Evolutionary conservation across 2,888 invertebrate genomes (phyloP).

Genomic region (Aphodius granarius): DNA sequence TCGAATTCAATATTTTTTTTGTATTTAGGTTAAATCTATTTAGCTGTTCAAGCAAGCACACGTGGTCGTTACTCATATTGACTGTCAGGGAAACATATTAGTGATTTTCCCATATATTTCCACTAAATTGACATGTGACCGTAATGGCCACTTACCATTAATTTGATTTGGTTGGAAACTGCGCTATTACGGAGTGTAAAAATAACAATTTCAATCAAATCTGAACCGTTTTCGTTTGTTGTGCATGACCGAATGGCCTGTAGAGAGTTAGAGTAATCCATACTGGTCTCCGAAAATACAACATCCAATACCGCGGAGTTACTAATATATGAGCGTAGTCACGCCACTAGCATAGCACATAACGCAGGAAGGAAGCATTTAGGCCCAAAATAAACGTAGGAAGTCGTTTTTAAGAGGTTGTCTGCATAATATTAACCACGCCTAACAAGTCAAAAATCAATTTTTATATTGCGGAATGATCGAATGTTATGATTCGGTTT

Average conservation of each 20-base stretch:
- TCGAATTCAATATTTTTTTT: too few species aligned
- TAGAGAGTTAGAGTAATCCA: background rate
- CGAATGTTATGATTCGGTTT: too few species aligned
- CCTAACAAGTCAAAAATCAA: background rate
- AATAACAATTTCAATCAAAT: background rate
- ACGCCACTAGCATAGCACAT: background rate
- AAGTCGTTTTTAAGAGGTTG: background rate
- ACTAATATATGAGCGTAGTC: background rate
- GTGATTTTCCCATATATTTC: background rate
- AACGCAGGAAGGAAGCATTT: background rate
- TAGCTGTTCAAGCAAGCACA: too few species aligned
- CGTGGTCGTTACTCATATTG: too few species aligned
- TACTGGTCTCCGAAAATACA: background rate
- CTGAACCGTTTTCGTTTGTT: background rate
- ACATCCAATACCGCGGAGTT: background rate
- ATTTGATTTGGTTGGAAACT: too few species aligned
- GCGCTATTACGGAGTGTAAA: too few species aligned
- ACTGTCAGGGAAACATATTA: too few species aligned
- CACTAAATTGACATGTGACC: background rate
- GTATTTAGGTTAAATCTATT: too few species aligned
- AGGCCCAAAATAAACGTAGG: background rate
- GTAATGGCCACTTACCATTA: background rate
- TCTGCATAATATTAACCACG: background rate
- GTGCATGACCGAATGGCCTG: background rate
- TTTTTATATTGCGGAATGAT: too few species aligned